phyloP scores from a whole-genome alignment of 2,888 invertebrate genomes.

The Phengaris arion region DNA sequence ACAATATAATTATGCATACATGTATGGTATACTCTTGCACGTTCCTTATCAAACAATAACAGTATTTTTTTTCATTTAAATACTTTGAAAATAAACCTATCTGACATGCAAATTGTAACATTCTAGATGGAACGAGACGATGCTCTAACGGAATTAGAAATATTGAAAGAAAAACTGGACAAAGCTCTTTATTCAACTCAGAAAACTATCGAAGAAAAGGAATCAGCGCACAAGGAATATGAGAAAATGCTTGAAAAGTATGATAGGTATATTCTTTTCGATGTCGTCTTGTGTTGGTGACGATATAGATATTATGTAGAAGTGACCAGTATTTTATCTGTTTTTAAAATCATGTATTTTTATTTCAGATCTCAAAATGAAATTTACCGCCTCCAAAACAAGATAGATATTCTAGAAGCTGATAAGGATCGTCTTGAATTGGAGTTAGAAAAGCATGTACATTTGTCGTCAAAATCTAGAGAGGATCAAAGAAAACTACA shows the following conservation, averaged over 20 bases:
- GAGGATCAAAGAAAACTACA: slow-evolving; percentile 92
- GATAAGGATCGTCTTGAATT: slow-evolving; percentile 92
- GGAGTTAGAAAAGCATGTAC: slow-evolving; percentile 91
- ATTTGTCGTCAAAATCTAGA: slow-evolving; percentile 87
- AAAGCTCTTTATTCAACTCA: slow-evolving; percentile 90
- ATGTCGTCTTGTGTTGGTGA: slow-evolving; percentile 71
- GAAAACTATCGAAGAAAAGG: slow-evolving; percentile 92
- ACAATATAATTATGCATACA: too few species aligned
- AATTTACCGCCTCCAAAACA: slow-evolving; percentile 91
- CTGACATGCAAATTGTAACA: neutral
- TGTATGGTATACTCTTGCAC: too few species aligned
- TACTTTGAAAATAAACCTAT: neutral
- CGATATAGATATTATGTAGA: slow-evolving; percentile 45
- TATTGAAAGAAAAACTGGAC: slow-evolving; percentile 93
- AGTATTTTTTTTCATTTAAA: too few species aligned
- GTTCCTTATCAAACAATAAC: too few species aligned
- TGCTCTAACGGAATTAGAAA: slow-evolving; percentile 89
- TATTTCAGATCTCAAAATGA: slow-evolving; percentile 90
- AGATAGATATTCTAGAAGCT: slow-evolving; percentile 91
- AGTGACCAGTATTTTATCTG: slow-evolving; percentile 35
- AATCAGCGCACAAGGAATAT: slow-evolving; percentile 92
- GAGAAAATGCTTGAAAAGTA: slow-evolving; percentile 96
- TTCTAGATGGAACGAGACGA: slow-evolving; percentile 91
- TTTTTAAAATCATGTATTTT: slow-evolving; percentile 29
- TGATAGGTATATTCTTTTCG: slow-evolving; percentile 83